phyloP scores from a whole-genome alignment of 2,113 vertebrate species.

The Seriola aureovittata region DNA sequence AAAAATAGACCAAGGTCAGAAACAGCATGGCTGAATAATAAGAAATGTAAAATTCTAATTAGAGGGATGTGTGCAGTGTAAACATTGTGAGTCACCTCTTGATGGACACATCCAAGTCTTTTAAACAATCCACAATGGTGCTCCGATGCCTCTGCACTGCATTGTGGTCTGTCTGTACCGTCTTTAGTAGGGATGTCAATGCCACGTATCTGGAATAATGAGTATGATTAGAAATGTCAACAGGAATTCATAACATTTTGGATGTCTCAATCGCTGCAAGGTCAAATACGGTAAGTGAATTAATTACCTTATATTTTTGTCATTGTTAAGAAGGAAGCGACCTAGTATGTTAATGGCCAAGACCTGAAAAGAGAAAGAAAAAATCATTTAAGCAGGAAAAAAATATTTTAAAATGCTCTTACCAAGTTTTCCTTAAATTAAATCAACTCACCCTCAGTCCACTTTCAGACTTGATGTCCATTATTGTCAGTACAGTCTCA shows the following conservation, averaged over 20 bases:
- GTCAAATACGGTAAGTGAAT: not conserved
- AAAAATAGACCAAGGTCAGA: slow-evolving; percentile 16
- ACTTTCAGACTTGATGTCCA: slow-evolving; percentile 99
- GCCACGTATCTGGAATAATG: slow-evolving; percentile 91
- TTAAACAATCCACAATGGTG: slow-evolving; percentile 98
- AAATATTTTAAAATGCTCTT: not conserved
- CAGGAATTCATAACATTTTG: not conserved
- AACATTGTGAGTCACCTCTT: slow-evolving; percentile 87
- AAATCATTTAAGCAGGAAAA: slow-evolving; percentile 22
- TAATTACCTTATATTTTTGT: slow-evolving; percentile 96
- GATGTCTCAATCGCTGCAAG: not conserved
- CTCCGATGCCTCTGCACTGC: slow-evolving; percentile 98
- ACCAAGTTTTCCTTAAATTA: not conserved
- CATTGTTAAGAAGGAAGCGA: slow-evolving; percentile 98
- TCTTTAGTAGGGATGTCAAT: slow-evolving; percentile 97
- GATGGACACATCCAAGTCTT: slow-evolving; percentile 98
- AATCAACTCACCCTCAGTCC: slow-evolving; percentile 92
- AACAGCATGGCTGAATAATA: not conserved
- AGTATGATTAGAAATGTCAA: slow-evolving; percentile 12
- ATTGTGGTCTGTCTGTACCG: slow-evolving; percentile 98
- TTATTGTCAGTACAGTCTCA: slow-evolving; percentile 98
- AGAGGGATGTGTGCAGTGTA: not conserved
- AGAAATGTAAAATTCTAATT: not conserved
- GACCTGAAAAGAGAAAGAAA: slow-evolving; percentile 86
- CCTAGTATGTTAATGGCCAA: slow-evolving; percentile 99